Conservation (phyloP, 2,113 vertebrate genomes). For the Jaculus jaculus region DNA sequence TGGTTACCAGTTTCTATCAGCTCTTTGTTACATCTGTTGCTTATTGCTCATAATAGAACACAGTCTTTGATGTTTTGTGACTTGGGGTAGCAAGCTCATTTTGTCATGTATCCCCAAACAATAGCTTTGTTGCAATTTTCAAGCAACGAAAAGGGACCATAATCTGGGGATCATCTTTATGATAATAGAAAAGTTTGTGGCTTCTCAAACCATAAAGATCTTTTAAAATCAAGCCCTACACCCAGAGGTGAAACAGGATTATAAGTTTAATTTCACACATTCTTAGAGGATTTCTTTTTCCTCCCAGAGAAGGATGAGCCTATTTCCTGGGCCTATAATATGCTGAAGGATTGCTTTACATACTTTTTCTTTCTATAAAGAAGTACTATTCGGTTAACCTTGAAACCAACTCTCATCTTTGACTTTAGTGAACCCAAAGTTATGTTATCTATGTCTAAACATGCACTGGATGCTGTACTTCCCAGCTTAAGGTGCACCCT, state of each 20-base stretch:
- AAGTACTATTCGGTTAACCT: background rate
- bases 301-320: background rate
- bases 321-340: background rate
- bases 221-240: constrained; percentile 10
- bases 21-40: background rate
- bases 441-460: background rate
- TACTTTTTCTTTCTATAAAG: background rate
- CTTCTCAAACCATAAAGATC: constrained; percentile 36
- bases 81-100: background rate
- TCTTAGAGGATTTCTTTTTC: background rate
- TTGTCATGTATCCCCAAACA: background rate
- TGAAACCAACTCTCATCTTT: background rate
- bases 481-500: background rate
- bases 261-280: constrained; percentile 54
- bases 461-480: background rate
- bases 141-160: background rate
- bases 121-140: background rate
- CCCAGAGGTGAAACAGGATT: constrained; percentile 19
- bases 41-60: background rate
- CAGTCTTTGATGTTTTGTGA: background rate
- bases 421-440: background rate
- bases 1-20: background rate
- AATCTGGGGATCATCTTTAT: constrained; percentile 12
- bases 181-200: constrained; percentile 38
- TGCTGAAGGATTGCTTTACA: background rate